Conservation (phyloP, 2,888 invertebrate genomes). For the Pseudeuparius sepicola region DNA sequence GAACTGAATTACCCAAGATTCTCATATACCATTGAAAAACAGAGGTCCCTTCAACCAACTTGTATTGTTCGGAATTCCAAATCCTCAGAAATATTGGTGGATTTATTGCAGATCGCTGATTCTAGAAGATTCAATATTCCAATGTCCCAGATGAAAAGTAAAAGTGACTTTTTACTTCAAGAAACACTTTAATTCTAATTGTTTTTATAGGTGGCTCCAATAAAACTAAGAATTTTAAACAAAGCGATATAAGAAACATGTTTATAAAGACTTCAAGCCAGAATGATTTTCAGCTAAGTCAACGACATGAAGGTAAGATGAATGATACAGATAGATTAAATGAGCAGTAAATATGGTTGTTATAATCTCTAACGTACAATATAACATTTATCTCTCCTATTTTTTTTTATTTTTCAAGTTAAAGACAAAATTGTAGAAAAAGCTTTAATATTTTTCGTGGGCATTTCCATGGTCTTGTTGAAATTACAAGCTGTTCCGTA, state of each 20-base stretch:
- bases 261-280: slow-evolving; percentile 44
- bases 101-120: slow-evolving; percentile 43
- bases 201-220: slow-evolving; percentile 9
- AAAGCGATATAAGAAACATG: slow-evolving; percentile 48
- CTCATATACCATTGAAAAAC: slow-evolving; percentile 39
- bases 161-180: slow-evolving; percentile 21
- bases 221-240: slow-evolving; percentile 35
- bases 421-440: no score
- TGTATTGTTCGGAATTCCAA: slow-evolving; percentile 41
- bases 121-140: slow-evolving; percentile 43
- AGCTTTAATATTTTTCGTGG: no score
- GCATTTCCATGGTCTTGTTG: no score
- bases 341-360: no score
- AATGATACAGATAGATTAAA: no score
- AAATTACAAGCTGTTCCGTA: no score
- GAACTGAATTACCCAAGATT: slow-evolving; percentile 11
- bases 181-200: not conserved
- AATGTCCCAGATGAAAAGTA: slow-evolving; percentile 40
- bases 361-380: no score
- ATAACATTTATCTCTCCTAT: no score
- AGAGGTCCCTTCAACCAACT: slow-evolving; percentile 41
- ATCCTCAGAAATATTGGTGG: slow-evolving; percentile 40
- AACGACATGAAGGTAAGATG: no score
- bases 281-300: slow-evolving; percentile 30
- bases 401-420: no score